A percentile compares a stretch with the other conserved stretches of the same genome.
Conservation (phyloP, 2,888 invertebrate genomes). For the Chymomyza fuscimana region DNA sequence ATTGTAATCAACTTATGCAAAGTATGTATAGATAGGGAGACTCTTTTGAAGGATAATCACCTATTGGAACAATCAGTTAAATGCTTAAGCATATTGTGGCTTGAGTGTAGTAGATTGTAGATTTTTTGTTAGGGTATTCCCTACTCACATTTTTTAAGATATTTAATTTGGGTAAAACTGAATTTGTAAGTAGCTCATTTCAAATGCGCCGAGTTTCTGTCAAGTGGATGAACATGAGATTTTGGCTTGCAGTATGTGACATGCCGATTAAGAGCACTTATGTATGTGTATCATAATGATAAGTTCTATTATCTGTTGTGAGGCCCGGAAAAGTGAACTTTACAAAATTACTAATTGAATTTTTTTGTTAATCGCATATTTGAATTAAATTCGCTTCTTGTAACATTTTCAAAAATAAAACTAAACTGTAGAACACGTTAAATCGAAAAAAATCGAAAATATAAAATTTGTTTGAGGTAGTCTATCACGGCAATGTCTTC, state of each 20-base stretch:
- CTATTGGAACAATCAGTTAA: slow-evolving; percentile 74
- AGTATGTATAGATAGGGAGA: slow-evolving; percentile 28
- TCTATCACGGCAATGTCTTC: slow-evolving; percentile 27
- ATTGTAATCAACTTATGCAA: slow-evolving; percentile 3
- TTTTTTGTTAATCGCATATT: slow-evolving; percentile 4
- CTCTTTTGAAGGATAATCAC: slow-evolving; percentile 62
- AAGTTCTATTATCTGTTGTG: background rate
- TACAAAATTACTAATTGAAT: no score
- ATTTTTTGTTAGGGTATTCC: slow-evolving; percentile 20
- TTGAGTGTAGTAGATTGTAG: slow-evolving; percentile 15
- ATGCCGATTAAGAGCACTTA: background rate
- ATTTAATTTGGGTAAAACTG: slow-evolving; percentile 56
- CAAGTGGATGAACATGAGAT: slow-evolving; percentile 1
- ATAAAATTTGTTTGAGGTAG: no score
- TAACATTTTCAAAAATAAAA: no score
- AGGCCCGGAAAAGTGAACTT: background rate
- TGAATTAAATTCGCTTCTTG: no score
- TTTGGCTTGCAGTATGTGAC: background rate
- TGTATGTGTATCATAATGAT: background rate
- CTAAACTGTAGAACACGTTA: slow-evolving; percentile 37
- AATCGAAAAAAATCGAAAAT: slow-evolving; percentile 52
- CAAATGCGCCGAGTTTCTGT: slow-evolving; percentile 45
- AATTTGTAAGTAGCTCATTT: slow-evolving; percentile 64
- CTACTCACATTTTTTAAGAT: slow-evolving; percentile 46
- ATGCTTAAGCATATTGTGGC: slow-evolving; percentile 45